Evolutionary conservation across 1,140 invertebrate species (phyloP).

Genomic region (Idris sp.): DNA sequence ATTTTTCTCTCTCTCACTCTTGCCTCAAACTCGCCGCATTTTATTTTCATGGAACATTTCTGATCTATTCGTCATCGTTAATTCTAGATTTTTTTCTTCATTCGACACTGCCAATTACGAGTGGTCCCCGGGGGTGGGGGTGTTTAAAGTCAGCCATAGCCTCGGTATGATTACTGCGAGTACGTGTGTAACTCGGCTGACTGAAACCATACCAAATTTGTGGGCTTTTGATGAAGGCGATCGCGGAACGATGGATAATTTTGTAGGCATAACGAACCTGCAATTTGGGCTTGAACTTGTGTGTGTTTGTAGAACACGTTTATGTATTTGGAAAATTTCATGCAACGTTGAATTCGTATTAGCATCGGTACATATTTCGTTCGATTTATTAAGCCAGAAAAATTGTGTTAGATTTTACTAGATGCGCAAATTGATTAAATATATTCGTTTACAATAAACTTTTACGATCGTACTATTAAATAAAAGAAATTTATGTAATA

Average conservation of each 20-base stretch:
- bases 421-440: constrained; percentile 34
- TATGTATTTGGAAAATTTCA: constrained; percentile 53
- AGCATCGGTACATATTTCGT: constrained; percentile 54
- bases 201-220: constrained; percentile 53
- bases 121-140: constrained; percentile 13
- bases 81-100: constrained; percentile 72
- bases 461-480: no score
- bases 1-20: constrained; percentile 6
- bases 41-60: constrained; percentile 75
- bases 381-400: constrained; percentile 52
- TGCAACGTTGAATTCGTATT: constrained; percentile 48
- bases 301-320: constrained; percentile 14
- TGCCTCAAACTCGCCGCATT: constrained; percentile 56
- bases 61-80: constrained; percentile 74
- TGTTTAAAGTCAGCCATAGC: constrained; percentile 42
- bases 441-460: no score
- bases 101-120: constrained; percentile 75
- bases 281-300: constrained; percentile 25
- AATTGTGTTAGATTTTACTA: constrained; percentile 54
- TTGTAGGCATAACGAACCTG: constrained; percentile 54
- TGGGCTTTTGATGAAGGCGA: constrained; percentile 55
- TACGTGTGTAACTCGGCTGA: constrained; percentile 51
- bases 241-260: constrained; percentile 54
- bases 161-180: constrained; percentile 51
- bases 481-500: no score